Base-by-base conservation (phyloP, 2,888 invertebrate genomes). In the Coleophora flavipennella region DNA sequence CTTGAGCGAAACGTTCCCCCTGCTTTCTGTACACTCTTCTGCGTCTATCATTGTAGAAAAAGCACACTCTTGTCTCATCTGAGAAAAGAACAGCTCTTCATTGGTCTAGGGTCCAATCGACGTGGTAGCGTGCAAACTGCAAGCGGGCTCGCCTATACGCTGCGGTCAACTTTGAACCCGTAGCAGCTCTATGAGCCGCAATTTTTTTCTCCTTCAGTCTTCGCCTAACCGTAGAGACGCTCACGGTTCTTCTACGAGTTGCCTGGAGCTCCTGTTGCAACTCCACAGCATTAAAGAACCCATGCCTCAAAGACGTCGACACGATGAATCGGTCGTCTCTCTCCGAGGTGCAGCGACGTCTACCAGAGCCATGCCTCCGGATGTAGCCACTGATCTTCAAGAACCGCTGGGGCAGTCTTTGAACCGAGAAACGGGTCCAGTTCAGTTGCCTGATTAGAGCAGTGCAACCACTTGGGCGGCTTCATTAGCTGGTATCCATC, bases 21-120 rank as follows among this genome's bases (percentile, higher is more conserved):
- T 35, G 34, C 12, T 44, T 45, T 31, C 45, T 40, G 40, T 47
- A 45, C 8, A 45, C 46, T 48, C 45, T 48, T 44, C 32, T 45
- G 20, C 46, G 46, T 36, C 45, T 35, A 27, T 47, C 48, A 26
- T 48, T 43, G 40, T 41, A 42, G 38, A 38, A 45, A 35, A 49
- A 42, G n/a, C n/a, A 45, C 20, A 45, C 40, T 31, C 37, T 37
- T n/a, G 34, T 34, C 26, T 46, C 46, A 31, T 49, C 45, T 8
- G 44, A 37, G 31, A 42, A 44, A 13, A 47, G 36, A 10, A 47
- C 35, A 13, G 14, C 32, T 14, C 13, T 38, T 45, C 41, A 44
- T 36, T 48, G 40, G 12, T 45, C 39, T 2, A 31, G 3, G 1
- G 41, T 39, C 43, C 42, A 47, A 41, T 44, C 2, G 13, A 38